A percentile compares a stretch with the other conserved stretches of the same genome.
Conservation (phyloP, 2,888 invertebrate species). For the Blera fallax region DNA sequence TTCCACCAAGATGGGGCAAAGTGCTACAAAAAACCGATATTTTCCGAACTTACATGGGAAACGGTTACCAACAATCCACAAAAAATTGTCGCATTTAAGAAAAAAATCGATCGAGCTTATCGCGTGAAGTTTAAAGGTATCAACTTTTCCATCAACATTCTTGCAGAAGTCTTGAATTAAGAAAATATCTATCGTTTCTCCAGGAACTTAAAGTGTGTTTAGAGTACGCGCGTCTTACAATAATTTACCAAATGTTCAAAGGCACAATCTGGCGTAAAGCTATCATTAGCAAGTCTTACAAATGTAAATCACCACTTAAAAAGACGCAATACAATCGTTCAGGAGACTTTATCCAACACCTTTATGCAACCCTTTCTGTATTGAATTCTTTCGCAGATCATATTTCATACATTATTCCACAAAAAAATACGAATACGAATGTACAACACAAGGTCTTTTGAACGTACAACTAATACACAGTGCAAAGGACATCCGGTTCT, state of each 20-base stretch:
- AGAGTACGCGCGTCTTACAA: too few relatives aligned
- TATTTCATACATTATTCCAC: constrained; percentile 62
- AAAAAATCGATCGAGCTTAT: too few relatives aligned
- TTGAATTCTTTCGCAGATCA: constrained; percentile 56
- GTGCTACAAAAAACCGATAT: too few relatives aligned
- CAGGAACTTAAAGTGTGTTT: too few relatives aligned
- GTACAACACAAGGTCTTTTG: constrained; percentile 22
- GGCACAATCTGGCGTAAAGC: neutral
- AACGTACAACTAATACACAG: neutral
- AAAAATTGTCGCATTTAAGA: too few relatives aligned
- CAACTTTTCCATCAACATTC: too few relatives aligned
- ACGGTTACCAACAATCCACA: too few relatives aligned
- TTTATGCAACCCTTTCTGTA: constrained; percentile 61
- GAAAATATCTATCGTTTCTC: too few relatives aligned
- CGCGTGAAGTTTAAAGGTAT: too few relatives aligned
- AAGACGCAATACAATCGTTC: constrained; percentile 15
- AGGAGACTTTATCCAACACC: constrained; percentile 46
- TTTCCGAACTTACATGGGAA: too few relatives aligned
- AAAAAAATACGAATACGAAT: constrained; percentile 21
- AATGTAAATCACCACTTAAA: constrained; percentile 21
- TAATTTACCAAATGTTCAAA: neutral
- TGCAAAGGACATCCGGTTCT: constrained; percentile 71
- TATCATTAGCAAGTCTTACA: constrained; percentile 52
- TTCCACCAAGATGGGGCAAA: too few relatives aligned
- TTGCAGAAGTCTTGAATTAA: too few relatives aligned